Evolutionary conservation across 2,113 vertebrate genomes (phyloP).

Genomic region (Progne subis): DNA sequence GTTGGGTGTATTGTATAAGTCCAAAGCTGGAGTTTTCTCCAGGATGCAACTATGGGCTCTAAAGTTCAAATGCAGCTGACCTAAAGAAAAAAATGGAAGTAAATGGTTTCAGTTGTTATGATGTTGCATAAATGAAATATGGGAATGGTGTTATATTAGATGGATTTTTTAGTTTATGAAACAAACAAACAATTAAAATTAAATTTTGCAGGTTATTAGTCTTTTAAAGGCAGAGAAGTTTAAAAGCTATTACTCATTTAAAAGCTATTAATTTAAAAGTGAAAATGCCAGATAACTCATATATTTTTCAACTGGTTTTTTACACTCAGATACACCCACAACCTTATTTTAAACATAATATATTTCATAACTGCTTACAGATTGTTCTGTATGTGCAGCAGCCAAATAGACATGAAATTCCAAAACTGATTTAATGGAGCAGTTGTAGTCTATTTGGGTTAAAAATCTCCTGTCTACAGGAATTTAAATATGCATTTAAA

Average conservation of each 20-base stretch:
- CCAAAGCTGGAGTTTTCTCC: background rate
- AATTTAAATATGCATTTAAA: constrained; percentile 65
- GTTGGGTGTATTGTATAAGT: background rate
- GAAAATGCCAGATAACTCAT: background rate
- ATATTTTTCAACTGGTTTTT: background rate
- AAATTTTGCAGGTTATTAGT: background rate
- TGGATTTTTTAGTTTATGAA: background rate
- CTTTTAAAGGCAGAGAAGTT: constrained; percentile 1
- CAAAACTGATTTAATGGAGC: constrained; percentile 48
- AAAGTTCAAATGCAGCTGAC: background rate
- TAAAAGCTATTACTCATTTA: background rate
- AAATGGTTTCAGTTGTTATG: background rate
- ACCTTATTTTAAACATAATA: constrained; percentile 34
- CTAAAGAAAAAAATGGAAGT: background rate
- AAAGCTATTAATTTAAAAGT: background rate
- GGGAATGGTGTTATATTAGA: background rate
- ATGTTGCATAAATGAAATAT: background rate
- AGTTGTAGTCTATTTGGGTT: constrained; percentile 39
- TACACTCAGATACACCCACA: background rate
- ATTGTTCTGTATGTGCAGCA: constrained; percentile 1
- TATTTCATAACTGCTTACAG: constrained; percentile 15
- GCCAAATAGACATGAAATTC: constrained; percentile 43
- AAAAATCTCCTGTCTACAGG: constrained; percentile 46
- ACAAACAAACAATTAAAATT: background rate
- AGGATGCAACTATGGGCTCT: background rate